Base-by-base conservation (phyloP, 2,113 vertebrate species). In the Nannobrachium achirus region DNA sequence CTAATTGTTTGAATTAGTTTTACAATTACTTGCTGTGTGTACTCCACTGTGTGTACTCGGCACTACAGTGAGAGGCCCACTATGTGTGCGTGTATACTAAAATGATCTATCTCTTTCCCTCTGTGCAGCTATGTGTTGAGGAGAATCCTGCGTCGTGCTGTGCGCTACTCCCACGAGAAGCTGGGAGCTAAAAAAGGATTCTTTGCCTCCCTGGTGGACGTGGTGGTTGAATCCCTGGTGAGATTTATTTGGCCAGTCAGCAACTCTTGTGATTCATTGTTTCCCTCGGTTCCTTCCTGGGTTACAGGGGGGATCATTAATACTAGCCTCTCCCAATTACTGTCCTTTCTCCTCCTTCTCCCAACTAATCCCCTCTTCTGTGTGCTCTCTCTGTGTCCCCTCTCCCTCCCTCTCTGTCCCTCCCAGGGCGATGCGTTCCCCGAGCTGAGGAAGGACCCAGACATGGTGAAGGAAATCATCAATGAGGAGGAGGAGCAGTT, bases 401-500 rank as follows among this genome's bases (percentile, higher is more conserved):
- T 5, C 25, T 51, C 48, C 45, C 10, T n/a, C n/a, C n/a, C 38
- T 19, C 18, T 20, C 57, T 4, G 7, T 46, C 16, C 20, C 6
- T 38, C 25, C 20, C 76, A 99, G 97, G 98, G 98, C 2, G 84
- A 95, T 18, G 98, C 97, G 0, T 99, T 99, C 86, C 98, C 98
- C 1, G 97, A 99, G 86, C 82, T 99, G 67, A 97, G 90, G 84
- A 99, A 97, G 83, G 98, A 99, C 72, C 97, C 97, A 1, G 96
- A 98, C n/a, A 91, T 95, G 92, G 96, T 99, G 65, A 99, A 99
- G 78, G 98, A 99, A 71, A 91, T 99, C 38, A 95, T 99, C 57
- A 99, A 99, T 56, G 98, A 99, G 76, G 98, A 99, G 59, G 98
- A 99, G 82, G 83, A 62, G 53, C 97, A 99, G 86, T 99, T 99